Percentiles rank a stretch among this genome's conserved stretches.
These are phyloP conservation scores for Electrona antarctica DNA, from an alignment of 2,113 vertebrate species.

Conservation along the genomic window DNA sequence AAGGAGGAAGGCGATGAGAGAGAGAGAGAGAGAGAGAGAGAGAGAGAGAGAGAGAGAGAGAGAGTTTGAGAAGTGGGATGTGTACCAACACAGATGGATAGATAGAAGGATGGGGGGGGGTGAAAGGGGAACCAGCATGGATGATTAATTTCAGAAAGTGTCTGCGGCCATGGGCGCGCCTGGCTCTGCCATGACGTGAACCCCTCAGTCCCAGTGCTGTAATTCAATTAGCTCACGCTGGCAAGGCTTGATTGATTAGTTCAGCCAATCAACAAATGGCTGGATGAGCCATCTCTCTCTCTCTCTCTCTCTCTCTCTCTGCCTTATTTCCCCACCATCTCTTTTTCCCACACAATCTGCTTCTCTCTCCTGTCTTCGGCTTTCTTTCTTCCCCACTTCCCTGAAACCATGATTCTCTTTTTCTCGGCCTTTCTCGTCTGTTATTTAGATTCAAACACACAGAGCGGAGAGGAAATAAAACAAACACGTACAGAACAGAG, in stretches of 20 bases:
- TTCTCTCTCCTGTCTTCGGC: slow-evolving; percentile 38
- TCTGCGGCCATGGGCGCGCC: slow-evolving; percentile 53
- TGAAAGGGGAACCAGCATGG: slow-evolving; percentile 44
- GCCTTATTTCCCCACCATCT: neutral
- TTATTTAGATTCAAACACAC: too few species aligned
- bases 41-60: slow-evolving; percentile 15
- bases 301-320: slow-evolving; percentile 25
- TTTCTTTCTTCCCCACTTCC: slow-evolving; percentile 34
- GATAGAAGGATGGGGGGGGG: slow-evolving; percentile 43
- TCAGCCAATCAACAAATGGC: slow-evolving; percentile 75
- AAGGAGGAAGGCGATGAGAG: neutral
- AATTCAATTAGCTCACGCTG: slow-evolving; percentile 80
- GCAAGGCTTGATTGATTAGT: slow-evolving; percentile 78
- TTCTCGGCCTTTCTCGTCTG: slow-evolving; percentile 2
- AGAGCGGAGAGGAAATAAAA: too few species aligned
- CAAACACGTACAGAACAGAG: neutral
- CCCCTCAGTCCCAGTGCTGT: slow-evolving; percentile 71
- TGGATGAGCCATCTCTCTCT: slow-evolving; percentile 48
- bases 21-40: slow-evolving; percentile 16
- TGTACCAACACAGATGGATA: slow-evolving; percentile 18
- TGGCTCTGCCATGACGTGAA: slow-evolving; percentile 51
- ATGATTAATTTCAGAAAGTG: slow-evolving; percentile 75
- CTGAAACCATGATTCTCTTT: neutral
- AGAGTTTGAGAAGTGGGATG: neutral
- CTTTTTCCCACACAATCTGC: slow-evolving; percentile 31